A percentile compares a stretch with the other conserved stretches of the same genome.
Evolutionary conservation across 1,140 invertebrate genomes (phyloP).

Genomic region (Heliconius hewitsoni): DNA sequence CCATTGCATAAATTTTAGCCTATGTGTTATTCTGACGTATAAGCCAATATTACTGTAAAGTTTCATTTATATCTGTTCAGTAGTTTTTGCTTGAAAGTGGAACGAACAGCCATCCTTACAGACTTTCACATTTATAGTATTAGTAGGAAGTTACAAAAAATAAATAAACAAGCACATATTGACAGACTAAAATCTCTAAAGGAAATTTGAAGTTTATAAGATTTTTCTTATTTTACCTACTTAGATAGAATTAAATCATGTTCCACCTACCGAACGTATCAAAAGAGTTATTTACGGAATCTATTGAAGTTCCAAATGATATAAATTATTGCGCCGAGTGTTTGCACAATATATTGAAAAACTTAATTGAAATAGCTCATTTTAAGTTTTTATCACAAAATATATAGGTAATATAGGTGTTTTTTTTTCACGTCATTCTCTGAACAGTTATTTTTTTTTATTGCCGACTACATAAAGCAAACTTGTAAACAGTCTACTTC

Average conservation of each 20-base stretch:
- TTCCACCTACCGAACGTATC: not conserved
- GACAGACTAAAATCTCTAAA: too few species aligned
- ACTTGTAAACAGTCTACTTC: not conserved
- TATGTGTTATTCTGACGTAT: too few species aligned
- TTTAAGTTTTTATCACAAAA: conserved; percentile 9
- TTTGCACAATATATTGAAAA: not conserved
- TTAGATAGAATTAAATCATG: not conserved
- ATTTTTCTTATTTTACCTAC: not conserved
- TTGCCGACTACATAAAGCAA: not conserved
- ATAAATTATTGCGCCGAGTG: not conserved
- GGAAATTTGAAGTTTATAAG: not conserved
- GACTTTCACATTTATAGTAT: too few species aligned
- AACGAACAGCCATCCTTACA: too few species aligned
- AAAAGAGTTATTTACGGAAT: conserved; percentile 3
- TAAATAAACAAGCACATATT: too few species aligned
- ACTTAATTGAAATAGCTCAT: conserved; percentile 10
- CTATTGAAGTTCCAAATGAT: conserved; percentile 8
- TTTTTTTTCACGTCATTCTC: not conserved
- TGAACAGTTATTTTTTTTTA: not conserved
- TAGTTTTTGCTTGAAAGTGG: too few species aligned
- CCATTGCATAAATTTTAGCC: too few species aligned
- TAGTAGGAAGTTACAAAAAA: too few species aligned
- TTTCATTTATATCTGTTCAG: too few species aligned
- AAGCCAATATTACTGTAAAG: too few species aligned
- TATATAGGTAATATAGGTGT: not conserved